Percentiles rank a stretch among this genome's conserved stretches.
Conservation (phyloP, 30 jellyfish, hydroid and myxozoan species). For the Nemopilema nomurai region DNA sequence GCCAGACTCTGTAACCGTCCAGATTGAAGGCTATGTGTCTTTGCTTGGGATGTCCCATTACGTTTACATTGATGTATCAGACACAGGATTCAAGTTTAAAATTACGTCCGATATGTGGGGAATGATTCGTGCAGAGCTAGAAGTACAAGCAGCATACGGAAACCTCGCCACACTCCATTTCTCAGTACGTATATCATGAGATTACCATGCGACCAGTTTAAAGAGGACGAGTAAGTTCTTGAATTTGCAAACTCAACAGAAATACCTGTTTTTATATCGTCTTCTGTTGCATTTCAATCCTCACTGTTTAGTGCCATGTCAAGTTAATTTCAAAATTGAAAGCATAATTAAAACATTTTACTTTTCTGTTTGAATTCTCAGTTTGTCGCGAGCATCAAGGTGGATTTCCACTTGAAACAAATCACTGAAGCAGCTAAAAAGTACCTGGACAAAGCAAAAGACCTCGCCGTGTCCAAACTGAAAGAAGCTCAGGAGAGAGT, state of each 20-base stretch:
- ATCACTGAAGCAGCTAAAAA: slow-evolving; percentile 6
- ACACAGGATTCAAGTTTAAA: slow-evolving; percentile 31
- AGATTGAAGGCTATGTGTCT: slow-evolving; percentile 47
- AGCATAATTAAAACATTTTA: no score
- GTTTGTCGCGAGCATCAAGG: slow-evolving; percentile 11
- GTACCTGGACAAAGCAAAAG: slow-evolving; percentile 2
- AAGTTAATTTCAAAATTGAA: no score
- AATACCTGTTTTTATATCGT: no score
- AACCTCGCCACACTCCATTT: slow-evolving; percentile 22
- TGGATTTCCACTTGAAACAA: slow-evolving; percentile 7
- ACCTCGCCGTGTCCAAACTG: slow-evolving; percentile 6
- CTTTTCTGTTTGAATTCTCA: not conserved
- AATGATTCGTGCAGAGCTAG: not conserved
- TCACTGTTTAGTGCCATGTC: no score
- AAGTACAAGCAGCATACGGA: slow-evolving; percentile 43
- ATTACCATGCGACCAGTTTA: not conserved
- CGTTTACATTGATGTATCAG: slow-evolving; percentile 31
- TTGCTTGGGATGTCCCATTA: slow-evolving; percentile 26
- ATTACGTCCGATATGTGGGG: slow-evolving; percentile 18
- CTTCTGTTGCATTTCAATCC: no score
- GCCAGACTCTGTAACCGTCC: slow-evolving; percentile 18
- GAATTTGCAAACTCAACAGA: no score
- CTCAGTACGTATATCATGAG: slow-evolving; percentile 15
- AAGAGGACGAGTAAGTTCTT: not conserved
- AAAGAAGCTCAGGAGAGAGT: slow-evolving; percentile 16